phyloP scores from a whole-genome alignment of 1,140 invertebrate genomes.

The Drosophila tsacasi region DNA sequence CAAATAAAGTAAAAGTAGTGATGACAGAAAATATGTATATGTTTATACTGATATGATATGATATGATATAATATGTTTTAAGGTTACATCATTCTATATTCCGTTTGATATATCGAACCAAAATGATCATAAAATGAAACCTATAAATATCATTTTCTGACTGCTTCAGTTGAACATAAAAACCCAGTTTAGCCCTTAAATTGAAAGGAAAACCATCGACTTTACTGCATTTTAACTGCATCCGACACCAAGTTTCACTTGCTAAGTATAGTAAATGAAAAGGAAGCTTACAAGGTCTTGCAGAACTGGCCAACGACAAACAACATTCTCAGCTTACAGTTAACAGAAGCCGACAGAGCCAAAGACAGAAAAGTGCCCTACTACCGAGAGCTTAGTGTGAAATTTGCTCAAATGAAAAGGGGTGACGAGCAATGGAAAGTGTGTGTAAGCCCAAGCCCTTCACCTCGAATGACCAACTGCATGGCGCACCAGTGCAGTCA shows the following conservation, averaged over 20 bases:
- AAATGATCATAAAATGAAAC: no score
- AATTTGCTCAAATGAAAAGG: conserved; percentile 64
- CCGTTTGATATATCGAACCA: no score
- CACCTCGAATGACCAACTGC: conserved; percentile 63
- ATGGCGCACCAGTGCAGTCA: conserved; percentile 18
- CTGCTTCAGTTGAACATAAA: neutral
- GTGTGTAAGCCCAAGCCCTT: conserved; percentile 54
- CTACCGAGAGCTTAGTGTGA: conserved; percentile 60
- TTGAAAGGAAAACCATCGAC: neutral
- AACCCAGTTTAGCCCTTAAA: neutral
- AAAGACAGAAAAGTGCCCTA: conserved; percentile 33
- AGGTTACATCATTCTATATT: no score
- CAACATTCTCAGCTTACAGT: conserved; percentile 57
- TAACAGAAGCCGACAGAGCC: neutral
- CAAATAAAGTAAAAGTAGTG: neutral
- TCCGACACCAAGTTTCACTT: conserved; percentile 21
- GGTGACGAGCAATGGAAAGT: conserved; percentile 16
- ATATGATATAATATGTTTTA: no score
- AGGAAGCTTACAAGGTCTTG: conserved; percentile 1
- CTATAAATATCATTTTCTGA: neutral
- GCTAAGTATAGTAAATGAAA: conserved; percentile 12
- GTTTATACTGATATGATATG: no score
- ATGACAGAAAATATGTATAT: no score
- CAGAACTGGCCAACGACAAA: conserved; percentile 17
- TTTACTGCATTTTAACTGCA: conserved; percentile 5